Percentiles rank a stretch among this genome's conserved stretches.
phyloP scores from a whole-genome alignment of 2,888 invertebrate species.

The Podotricha telesiphe region DNA sequence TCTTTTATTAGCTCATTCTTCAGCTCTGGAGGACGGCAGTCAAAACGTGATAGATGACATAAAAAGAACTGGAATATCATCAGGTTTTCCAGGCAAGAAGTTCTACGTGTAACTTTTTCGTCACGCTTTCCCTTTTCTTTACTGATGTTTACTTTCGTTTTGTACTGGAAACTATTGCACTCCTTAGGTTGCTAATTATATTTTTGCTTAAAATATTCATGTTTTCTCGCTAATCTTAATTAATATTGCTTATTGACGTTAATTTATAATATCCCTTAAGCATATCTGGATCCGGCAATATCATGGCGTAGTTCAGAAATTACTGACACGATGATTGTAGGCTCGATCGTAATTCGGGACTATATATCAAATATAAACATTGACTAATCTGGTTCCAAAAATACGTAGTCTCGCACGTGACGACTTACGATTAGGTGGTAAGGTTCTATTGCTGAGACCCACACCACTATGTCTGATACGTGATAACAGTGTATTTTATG shows the following conservation, averaged over 20 bases:
- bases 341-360: not conserved
- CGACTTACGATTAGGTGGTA: too few species aligned
- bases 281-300: too few species aligned
- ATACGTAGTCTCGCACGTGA: too few species aligned
- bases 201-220: not conserved
- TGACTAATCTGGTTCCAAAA: not conserved
- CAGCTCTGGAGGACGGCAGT: constrained; percentile 66
- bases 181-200: not conserved
- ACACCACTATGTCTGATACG: too few species aligned
- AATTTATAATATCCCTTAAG: too few species aligned
- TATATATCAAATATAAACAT: not conserved
- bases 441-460: too few species aligned
- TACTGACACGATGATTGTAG: not conserved
- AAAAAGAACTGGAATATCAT: constrained; percentile 62
- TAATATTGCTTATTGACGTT: too few species aligned
- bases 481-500: too few species aligned
- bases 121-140: constrained; percentile 12
- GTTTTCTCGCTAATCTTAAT: too few species aligned
- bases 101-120: constrained; percentile 5
- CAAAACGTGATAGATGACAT: constrained; percentile 69
- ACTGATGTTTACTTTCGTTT: not conserved
- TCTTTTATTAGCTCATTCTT: constrained; percentile 63
- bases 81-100: constrained; percentile 66
- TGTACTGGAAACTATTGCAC: not conserved
- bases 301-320: too few species aligned